phyloP scores from a whole-genome alignment of 2,888 invertebrate genomes.

The Apamea anceps region DNA sequence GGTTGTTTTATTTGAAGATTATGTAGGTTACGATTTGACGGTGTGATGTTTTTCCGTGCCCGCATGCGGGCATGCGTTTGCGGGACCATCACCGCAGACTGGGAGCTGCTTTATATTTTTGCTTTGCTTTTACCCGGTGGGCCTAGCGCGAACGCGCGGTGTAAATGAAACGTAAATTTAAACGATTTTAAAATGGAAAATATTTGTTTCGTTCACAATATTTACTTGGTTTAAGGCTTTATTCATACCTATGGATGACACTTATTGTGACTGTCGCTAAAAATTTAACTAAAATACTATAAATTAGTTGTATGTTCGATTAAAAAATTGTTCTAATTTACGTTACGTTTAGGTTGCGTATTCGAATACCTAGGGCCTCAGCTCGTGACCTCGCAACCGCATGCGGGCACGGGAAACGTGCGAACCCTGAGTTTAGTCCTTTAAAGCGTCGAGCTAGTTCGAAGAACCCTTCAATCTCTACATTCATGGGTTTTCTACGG shows the following conservation, averaged over 20 bases:
- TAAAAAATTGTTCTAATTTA: no score
- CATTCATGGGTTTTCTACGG: neutral
- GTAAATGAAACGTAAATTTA: no score
- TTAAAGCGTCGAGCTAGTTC: neutral
- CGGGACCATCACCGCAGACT: neutral
- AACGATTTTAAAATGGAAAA: no score
- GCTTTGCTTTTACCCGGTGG: no score
- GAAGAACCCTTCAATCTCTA: neutral
- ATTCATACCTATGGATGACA: no score
- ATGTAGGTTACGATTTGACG: neutral
- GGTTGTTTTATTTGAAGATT: neutral
- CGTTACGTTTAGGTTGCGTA: no score
- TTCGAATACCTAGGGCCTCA: neutral
- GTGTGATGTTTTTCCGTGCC: neutral
- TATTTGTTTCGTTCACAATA: no score
- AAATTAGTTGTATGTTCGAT: no score
- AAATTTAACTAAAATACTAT: no score
- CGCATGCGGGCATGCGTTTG: neutral
- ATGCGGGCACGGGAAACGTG: neutral
- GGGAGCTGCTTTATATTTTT: neutral
- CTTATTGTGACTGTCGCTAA: no score
- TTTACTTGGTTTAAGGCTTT: no score
- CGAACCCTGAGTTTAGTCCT: neutral
- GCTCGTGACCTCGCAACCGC: neutral
- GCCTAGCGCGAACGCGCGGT: no score